Base-by-base conservation (phyloP, 2,113 vertebrate species). In the Tragelaphus scriptus region DNA sequence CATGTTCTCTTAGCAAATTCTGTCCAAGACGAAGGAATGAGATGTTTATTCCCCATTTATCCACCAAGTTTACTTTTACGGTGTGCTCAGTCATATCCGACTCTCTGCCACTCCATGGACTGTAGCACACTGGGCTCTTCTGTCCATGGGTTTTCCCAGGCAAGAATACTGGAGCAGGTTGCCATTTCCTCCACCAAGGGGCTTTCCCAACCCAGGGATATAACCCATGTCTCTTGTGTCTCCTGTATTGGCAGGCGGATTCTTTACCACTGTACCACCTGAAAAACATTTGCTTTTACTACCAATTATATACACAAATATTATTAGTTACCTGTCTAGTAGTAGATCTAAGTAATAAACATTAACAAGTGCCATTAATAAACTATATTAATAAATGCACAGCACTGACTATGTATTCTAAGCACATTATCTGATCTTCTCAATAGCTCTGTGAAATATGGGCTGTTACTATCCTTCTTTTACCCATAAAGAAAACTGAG, bases 301-400 rank as follows among this genome's bases (percentile, higher is more conserved):
- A 61, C 5, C 6, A 12, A 10, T 92, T 82, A 87, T 1, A 75
- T 47, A 9, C 3, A 44, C 25, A 30, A 21, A n/a, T 65, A 77
- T 26, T 89, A 63, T 16, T 90, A 95, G 86, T 81, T 49, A 88
- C 80, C 26, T 92, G 68, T 97, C 96, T 93, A 97, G 65, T 23
- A 85, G 94, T 5, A 93, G 90, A 96, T 75, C 36, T 77, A 94
- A n/a, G 86, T 26, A 88, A 96, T 80, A 97, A 68, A 82, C 2
- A 65, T 6, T 47, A 56, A 82, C 4, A 88, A 81, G 58, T 49
- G 11, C 6, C 32, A 81, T n/a, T 10, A 30, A 93, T 59, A 90
- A 79, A 79, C 30, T 4, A 26, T 44, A 71, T 68, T 53, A 77
- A 16, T 17, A 94, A 84, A 82, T 44, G 25, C 2, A 36, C 2